Conservation (phyloP, 2,888 invertebrate genomes). For the Torymus texanus region DNA sequence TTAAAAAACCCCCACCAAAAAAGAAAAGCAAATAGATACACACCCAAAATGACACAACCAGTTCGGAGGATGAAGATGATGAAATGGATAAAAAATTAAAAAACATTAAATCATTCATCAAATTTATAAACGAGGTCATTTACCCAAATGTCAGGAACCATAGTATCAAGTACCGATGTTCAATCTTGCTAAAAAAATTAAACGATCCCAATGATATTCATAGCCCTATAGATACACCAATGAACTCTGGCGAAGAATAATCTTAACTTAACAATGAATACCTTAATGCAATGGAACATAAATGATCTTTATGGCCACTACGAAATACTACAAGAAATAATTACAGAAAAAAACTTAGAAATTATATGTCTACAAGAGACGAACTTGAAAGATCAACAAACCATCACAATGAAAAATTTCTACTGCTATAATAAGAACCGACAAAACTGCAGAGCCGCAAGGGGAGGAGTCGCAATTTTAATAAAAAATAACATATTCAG, state of each 20-base stretch:
- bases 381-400: not conserved
- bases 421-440: conserved; percentile 10
- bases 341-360: not conserved
- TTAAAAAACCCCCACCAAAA: too few species aligned
- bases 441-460: not conserved
- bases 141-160: too few species aligned
- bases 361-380: conserved; percentile 17
- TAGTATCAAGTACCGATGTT: too few species aligned
- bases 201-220: too few species aligned
- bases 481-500: conserved; percentile 1
- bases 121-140: not conserved
- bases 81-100: too few species aligned
- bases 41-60: too few species aligned
- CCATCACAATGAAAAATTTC: conserved; percentile 19
- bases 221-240: too few species aligned
- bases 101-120: not conserved
- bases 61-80: too few species aligned
- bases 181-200: too few species aligned
- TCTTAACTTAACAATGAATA: not conserved
- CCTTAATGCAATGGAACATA: conserved; percentile 15
- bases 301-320: not conserved
- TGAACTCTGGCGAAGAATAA: not conserved
- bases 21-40: too few species aligned
- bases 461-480: conserved; percentile 3
- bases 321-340: conserved; percentile 3